These are phyloP conservation scores for Platycheirus rosarum DNA, from an alignment of 2,888 invertebrate species.

Conservation along the genomic window DNA sequence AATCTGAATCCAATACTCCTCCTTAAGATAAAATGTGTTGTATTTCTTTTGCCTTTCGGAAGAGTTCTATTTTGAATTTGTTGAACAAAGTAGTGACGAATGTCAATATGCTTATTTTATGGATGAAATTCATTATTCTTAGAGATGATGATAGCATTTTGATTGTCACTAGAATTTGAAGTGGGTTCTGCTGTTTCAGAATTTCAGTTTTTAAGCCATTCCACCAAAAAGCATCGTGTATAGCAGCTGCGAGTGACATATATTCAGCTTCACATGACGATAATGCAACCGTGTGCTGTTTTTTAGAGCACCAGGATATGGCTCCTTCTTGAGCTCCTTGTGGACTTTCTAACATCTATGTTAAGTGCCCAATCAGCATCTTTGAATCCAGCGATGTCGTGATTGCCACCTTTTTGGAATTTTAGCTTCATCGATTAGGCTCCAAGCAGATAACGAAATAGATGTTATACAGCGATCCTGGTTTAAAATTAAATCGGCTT, in stretches of 20 bases:
- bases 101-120: conserved; percentile 8
- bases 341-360: conserved; percentile 37
- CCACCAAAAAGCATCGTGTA: conserved; percentile 23
- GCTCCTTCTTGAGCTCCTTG: conserved; percentile 26
- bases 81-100: conserved; percentile 4
- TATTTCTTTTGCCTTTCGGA: background rate
- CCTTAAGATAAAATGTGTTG: background rate
- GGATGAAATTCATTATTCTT: conserved; percentile 7
- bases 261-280: conserved; percentile 49
- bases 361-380: conserved; percentile 50
- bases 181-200: background rate
- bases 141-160: conserved; percentile 2
- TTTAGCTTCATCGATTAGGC: conserved; percentile 10
- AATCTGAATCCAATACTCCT: no score
- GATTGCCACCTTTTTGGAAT: conserved; percentile 8
- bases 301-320: conserved; percentile 34
- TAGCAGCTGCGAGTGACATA: conserved; percentile 36
- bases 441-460: background rate
- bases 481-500: conserved; percentile 14
- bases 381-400: conserved; percentile 17
- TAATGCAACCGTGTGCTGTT: conserved; percentile 20
- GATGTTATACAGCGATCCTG: conserved; percentile 12
- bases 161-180: conserved; percentile 6
- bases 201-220: conserved; percentile 10
- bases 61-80: background rate